These are phyloP conservation scores for Leucoraja ocellata DNA, from an alignment of 2,797 vertebrate genomes.

Conservation along the genomic window DNA sequence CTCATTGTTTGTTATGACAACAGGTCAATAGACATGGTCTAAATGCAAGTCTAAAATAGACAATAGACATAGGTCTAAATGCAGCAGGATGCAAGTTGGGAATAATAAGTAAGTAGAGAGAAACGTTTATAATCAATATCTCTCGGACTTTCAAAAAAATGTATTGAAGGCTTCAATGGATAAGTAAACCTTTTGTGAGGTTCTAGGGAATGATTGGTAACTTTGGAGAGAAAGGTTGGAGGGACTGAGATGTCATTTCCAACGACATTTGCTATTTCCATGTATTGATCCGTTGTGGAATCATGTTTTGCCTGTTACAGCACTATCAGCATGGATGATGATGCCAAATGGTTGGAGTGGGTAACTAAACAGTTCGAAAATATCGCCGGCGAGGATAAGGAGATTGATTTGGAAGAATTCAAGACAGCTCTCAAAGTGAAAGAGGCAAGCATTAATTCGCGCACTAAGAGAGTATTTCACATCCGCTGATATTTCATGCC, in stretches of 20 bases:
- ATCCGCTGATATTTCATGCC: neutral
- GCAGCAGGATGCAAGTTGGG: neutral
- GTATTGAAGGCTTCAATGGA: neutral
- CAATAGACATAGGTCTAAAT: neutral
- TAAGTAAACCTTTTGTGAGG: too few relatives aligned
- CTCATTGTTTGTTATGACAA: neutral
- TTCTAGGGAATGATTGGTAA: neutral
- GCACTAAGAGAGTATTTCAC: neutral
- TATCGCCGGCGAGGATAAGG: constrained; percentile 67
- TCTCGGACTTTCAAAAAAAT: neutral
- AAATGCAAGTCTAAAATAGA: too few relatives aligned
- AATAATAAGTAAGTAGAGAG: neutral
- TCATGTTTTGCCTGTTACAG: constrained; percentile 28
- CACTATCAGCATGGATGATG: constrained; percentile 58
- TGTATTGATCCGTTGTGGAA: neutral
- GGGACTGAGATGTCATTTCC: too few relatives aligned
- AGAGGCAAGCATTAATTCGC: constrained; percentile 61
- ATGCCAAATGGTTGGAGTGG: constrained; percentile 74
- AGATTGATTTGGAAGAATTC: constrained; percentile 73
- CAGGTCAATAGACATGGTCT: neutral
- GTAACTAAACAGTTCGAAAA: constrained; percentile 71
- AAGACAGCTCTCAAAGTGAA: constrained; percentile 75
- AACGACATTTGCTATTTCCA: neutral
- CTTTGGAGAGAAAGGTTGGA: neutral
- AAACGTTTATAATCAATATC: neutral